Base-by-base conservation (phyloP, 1,140 invertebrate genomes). In the Gonatopus flavifemur region DNA sequence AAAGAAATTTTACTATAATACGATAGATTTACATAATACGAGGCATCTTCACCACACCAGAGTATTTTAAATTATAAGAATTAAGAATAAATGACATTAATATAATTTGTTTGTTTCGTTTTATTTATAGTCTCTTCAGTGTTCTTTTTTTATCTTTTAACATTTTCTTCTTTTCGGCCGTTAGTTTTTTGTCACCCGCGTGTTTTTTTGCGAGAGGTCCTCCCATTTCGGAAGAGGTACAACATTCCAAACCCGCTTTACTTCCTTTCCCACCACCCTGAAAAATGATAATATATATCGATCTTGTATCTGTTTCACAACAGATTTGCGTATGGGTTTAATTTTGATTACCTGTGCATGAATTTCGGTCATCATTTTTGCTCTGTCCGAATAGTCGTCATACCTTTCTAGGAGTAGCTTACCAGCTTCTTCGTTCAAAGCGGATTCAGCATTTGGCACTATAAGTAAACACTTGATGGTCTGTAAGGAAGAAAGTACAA, bases 311-410 rank as follows among this genome's bases (percentile, higher is more conserved):
- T 39, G 7, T 16, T 39, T 40, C 2, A 21, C 40, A 21, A 2
- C 22, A 43, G 7, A 24, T 4, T 7, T 35, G 32, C 15, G 5
- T 12, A 12, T 13, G 16, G 13, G 9, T 42, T 40, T 24, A 18
- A 21, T 25, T 12, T 55, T 20, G 65, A 53, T 64, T 78, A 85
- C 81, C 75, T 85, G 84, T 38, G 93, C 93, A 82, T 96, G 93
- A 65, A 96, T 94, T 82, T 95, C 93, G 28, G 93, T 95, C 85
- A 94, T 94, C 88, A 96, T 90, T 79, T 88, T 89, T 13, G 93
- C 93, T 72, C 93, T 80, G 68, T 88, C 85, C 9, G 85, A 92
- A 78, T 95, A 96, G 72, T 94, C 91, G 70, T 94, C 90, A 69
- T 96, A 96, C 65, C 91, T 88, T 76, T 95, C 93, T 57, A 95